Evolutionary conservation across 92 coral and sea anemone genomes (phyloP).

Genomic region (Pocillopora grandis): DNA sequence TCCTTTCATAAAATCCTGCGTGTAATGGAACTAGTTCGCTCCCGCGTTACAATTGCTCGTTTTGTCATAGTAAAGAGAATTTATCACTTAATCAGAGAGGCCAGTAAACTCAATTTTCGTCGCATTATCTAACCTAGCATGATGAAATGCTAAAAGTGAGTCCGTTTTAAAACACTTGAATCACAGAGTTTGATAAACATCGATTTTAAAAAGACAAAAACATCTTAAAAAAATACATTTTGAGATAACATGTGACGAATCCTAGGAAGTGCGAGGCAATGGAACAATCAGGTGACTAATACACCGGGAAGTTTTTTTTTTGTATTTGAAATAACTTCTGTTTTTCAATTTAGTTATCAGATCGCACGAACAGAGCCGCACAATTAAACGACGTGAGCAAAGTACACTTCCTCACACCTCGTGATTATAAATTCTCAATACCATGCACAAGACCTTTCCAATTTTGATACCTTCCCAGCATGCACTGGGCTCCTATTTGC

Average conservation of each 20-base stretch:
- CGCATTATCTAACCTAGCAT: background rate
- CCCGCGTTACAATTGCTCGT: slow-evolving; percentile 70
- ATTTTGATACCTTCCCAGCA: background rate
- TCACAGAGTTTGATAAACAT: no score
- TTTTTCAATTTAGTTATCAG: background rate
- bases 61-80: slow-evolving; percentile 48
- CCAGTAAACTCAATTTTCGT: background rate
- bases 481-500: background rate
- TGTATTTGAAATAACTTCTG: no score
- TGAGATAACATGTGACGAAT: no score
- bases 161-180: no score
- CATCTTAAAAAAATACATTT: no score
- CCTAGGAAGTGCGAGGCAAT: no score
- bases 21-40: slow-evolving; percentile 43
- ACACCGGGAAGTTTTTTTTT: no score
- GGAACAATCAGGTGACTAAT: no score
- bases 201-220: no score
- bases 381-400: background rate
- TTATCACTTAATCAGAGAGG: slow-evolving; percentile 1
- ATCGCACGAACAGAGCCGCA: background rate
- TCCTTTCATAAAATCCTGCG: slow-evolving; percentile 78
- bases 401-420: no score
- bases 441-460: background rate
- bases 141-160: no score
- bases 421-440: background rate